A percentile compares a stretch with the other conserved stretches of the same genome.
Evolutionary conservation across 2,888 invertebrate genomes (phyloP).

Genomic region (Pinctada fucata): DNA sequence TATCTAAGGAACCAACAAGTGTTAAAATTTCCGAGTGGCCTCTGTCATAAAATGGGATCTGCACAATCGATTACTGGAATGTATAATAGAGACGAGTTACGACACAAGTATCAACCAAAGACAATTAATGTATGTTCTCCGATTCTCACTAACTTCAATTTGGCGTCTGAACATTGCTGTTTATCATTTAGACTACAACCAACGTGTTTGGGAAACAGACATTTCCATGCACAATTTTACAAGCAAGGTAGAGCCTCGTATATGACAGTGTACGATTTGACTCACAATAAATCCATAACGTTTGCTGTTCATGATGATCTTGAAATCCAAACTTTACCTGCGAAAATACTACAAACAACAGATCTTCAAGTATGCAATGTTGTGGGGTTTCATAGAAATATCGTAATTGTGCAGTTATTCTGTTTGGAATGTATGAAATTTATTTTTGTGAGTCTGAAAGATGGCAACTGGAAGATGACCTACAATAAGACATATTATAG

Average conservation of each 20-base stretch:
- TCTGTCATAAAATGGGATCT: neutral
- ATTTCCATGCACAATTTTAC: conserved; percentile 36
- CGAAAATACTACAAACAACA: conserved; percentile 22
- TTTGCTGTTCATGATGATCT: conserved; percentile 24
- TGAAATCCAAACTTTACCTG: conserved; percentile 33
- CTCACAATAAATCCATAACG: conserved; percentile 22
- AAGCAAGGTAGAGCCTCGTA: conserved; percentile 31
- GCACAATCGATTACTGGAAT: neutral
- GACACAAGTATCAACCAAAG: neutral
- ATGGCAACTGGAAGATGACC: conserved; percentile 25
- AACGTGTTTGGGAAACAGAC: conserved; percentile 35
- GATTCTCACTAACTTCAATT: neutral
- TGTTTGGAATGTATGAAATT: conserved; percentile 37
- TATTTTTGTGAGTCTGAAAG: conserved; percentile 30
- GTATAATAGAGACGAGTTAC: neutral
- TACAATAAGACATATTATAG: conserved; percentile 30
- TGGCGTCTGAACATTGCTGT: conserved; percentile 31
- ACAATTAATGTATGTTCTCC: neutral
- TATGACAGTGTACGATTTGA: conserved; percentile 30
- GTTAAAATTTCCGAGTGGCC: too few species aligned
- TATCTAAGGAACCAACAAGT: too few species aligned
- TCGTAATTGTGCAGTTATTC: conserved; percentile 34
- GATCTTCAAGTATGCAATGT: conserved; percentile 40
- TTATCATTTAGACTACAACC: conserved; percentile 34
- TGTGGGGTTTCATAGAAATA: conserved; percentile 26